These are phyloP conservation scores for Procambarus virginalis DNA, from an alignment of 1,140 invertebrate genomes.

Conservation along the genomic window DNA sequence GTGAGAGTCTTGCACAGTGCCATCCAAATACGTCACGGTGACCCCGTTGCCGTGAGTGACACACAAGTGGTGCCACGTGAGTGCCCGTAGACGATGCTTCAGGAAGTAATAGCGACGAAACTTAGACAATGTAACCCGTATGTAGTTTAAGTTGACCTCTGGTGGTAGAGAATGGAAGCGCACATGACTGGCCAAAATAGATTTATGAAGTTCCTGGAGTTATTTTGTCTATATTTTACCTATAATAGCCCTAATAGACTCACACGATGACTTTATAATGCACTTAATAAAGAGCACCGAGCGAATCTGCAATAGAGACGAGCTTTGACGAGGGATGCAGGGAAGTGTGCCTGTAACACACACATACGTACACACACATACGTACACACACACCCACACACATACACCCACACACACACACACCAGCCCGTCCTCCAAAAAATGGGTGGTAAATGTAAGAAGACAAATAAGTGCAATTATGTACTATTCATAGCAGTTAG, in stretches of 20 bases:
- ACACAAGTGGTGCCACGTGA: constrained; percentile 68
- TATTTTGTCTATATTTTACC: not conserved
- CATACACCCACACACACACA: not conserved
- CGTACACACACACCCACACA: not conserved
- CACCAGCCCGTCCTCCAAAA: too few relatives aligned
- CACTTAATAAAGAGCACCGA: too few relatives aligned
- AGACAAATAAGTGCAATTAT: too few relatives aligned
- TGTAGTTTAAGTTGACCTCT: constrained; percentile 66
- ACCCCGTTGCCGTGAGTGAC: constrained; percentile 49
- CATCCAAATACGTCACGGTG: constrained; percentile 59
- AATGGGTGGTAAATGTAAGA: too few relatives aligned
- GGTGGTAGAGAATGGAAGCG: not conserved
- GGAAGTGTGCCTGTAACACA: not conserved
- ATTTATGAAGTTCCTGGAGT: not conserved
- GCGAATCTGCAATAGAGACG: too few relatives aligned
- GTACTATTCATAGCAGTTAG: too few relatives aligned
- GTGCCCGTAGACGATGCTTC: constrained; percentile 44
- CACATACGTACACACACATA: not conserved
- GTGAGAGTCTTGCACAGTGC: constrained; percentile 52
- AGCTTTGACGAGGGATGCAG: too few relatives aligned
- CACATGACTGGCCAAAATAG: not conserved
- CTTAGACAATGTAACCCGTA: constrained; percentile 56
- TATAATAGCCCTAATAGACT: too few relatives aligned
- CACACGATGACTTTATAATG: too few relatives aligned
- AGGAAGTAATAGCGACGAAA: constrained; percentile 64